Conservation (phyloP, 1,140 invertebrate species). For the Drosophila grimshawi region DNA sequence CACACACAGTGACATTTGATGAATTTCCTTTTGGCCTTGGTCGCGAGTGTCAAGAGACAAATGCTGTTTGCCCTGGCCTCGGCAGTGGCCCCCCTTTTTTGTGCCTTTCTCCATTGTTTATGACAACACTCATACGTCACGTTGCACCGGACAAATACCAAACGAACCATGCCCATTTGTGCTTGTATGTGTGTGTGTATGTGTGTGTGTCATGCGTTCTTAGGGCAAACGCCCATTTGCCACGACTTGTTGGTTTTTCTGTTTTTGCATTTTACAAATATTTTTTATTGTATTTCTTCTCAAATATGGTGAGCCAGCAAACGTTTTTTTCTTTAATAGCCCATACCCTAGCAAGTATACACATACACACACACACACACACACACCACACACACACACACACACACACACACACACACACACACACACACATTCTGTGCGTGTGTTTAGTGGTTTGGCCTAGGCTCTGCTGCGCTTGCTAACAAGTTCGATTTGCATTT, state of each 20-base stretch:
- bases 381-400: neutral
- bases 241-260: constrained; percentile 3
- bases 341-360: constrained; percentile 6
- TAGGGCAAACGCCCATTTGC: constrained; percentile 45
- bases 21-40: constrained; percentile 76
- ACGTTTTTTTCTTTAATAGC: constrained; percentile 35
- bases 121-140: constrained; percentile 49
- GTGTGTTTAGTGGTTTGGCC: constrained; percentile 59
- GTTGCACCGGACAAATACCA: constrained; percentile 37
- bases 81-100: neutral
- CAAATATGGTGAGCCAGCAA: constrained; percentile 34
- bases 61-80: constrained; percentile 44
- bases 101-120: constrained; percentile 47
- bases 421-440: neutral
- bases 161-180: constrained; percentile 27
- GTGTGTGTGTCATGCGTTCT: constrained; percentile 15
- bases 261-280: neutral
- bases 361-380: neutral
- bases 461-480: constrained; percentile 59
- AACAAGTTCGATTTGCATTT: constrained; percentile 82
- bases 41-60: constrained; percentile 64
- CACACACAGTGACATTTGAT: constrained; percentile 58
- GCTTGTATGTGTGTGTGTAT: neutral
- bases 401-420: neutral
- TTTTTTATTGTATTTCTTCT: neutral